Evolutionary conservation across 1,140 invertebrate species (phyloP), one percentile per base, ranked within the genome.

Genomic region (Alviniconcha marisindica): DNA sequence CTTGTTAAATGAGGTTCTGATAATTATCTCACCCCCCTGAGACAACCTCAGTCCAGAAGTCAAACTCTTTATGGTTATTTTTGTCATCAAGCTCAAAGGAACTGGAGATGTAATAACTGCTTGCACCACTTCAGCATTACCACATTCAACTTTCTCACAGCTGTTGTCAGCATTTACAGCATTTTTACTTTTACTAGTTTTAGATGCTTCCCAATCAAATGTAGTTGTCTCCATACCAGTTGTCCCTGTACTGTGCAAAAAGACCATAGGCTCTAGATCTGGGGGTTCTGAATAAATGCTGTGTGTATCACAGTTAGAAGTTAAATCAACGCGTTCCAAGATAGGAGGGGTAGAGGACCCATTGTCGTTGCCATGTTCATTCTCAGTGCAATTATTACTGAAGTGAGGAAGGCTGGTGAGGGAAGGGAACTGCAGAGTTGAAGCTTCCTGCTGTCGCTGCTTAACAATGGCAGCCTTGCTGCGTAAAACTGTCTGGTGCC

Each of bases 301-400:
- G 28, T n/a, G 10, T 14, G 10, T 7, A 4, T 63, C 10, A 7
- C 5, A 24, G 5, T 63, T n/a, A 24, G 24, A 7, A 63, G 21
- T 63, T n/a, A 63, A 63, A 63, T 63, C 60, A 24, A 63, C 24
- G 60, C 10, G 60, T 63, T 63, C 60, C 60, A 63, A 31, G 28
- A 63, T 24, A n/a, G 60, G 60, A 14, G 60, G 60, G 7, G 60
- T 12, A 24, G 21, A 7, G 60, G 7, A 63, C 24, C 51, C 24
- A 12, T 54, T n/a, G n/a, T n/a, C n/a, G n/a, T n/a, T n/a, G n/a
- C n/a, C n/a, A n/a, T n/a, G n/a, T n/a, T n/a, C n/a, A n/a, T n/a
- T n/a, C n/a, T n/a, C n/a, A n/a, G n/a, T n/a, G n/a, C n/a, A n/a
- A n/a, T n/a, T n/a, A n/a, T n/a, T n/a, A n/a, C n/a, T n/a, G n/a